Percentiles rank a stretch among this genome's conserved stretches.
Evolutionary conservation across 2,888 invertebrate genomes (phyloP).

Genomic region (Frankliniella intonsa): DNA sequence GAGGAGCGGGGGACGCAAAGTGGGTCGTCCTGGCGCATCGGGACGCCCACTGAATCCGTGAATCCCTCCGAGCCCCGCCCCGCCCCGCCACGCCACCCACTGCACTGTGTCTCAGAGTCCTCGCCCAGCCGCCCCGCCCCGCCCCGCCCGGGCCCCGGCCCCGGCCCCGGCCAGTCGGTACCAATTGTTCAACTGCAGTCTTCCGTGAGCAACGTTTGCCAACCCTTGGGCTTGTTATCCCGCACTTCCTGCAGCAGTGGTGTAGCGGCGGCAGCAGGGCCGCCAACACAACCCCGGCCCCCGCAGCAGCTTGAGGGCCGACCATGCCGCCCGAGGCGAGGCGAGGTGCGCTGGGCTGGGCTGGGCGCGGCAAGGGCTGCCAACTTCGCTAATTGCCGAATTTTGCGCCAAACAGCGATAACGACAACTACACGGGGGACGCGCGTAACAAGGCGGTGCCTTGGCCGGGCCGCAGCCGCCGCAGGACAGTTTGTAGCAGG

Average conservation of each 20-base stretch:
- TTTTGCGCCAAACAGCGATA: background rate
- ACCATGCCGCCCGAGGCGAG: background rate
- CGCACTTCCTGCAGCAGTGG: background rate
- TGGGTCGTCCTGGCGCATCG: background rate
- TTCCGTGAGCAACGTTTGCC: background rate
- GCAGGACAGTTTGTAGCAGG: too few species aligned
- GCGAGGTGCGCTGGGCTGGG: background rate
- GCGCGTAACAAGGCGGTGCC: too few species aligned
- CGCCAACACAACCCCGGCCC: background rate
- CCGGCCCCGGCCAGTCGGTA: background rate
- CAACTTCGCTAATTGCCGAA: slow-evolving; percentile 5
- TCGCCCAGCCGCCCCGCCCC: background rate
- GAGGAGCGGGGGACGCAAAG: too few species aligned
- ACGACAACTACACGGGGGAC: background rate
- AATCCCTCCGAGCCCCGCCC: background rate
- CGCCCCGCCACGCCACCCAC: background rate
- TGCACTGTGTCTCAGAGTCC: background rate
- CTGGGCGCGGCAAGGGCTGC: background rate
- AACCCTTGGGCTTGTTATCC: slow-evolving; percentile 13
- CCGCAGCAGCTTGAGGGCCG: background rate
- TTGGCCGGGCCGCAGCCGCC: too few species aligned
- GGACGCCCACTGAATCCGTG: slow-evolving; percentile 6
- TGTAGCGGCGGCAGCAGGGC: background rate
- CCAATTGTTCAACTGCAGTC: slow-evolving; percentile 20
- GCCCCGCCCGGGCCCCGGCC: background rate